Base-by-base conservation (phyloP, 2,797 vertebrate species). In the Iguana delicatissima region DNA sequence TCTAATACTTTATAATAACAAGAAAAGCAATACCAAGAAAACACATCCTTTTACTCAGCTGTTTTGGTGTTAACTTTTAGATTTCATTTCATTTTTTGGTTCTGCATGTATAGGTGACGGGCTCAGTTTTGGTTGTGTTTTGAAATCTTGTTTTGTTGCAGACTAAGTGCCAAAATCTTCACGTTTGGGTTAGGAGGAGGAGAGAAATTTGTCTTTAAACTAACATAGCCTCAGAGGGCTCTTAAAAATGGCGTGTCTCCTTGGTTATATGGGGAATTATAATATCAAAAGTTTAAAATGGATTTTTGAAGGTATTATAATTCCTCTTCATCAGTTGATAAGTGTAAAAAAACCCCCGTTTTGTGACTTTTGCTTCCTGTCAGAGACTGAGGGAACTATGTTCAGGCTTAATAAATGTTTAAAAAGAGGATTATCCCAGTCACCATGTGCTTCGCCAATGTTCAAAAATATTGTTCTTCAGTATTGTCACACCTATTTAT, bases 201-300 rank as follows among this genome's bases (percentile, higher is more conserved):
- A 89, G 92, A 93, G 84, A 93, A 87, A 89, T 92, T 95, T 74
- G 89, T 88, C 0, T 1, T 90, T 93, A 80, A 82, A 95, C 94
- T 95, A 92, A 94, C 93, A 91, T 85, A 24, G 64, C 93, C 89
- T 85, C 87, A 92, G 91, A 88, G 82, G 87, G 91, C 76, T 92
- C 80, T 86, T 76, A 91, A 67, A 93, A 92, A n/a, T 26, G 62
- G 52, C 24, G 69, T 35, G 80, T 88, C 72, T 69, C 26, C 55
- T 87, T 87, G 35, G 14, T 77, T 84, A 16, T 86, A 42, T 64
- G 0, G 64, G 42, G 38, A 79, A 22, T 76, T 55, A 64, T 62
- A 64, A 18, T 46, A 79, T 67, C 16, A 87, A 80, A 87, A 62
- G 46, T n/a, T 9, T 42, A 62, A n/a, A 87, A 64, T 18, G 74